A percentile compares a stretch with the other conserved stretches of the same genome.
phyloP scores from a whole-genome alignment of 92 coral and sea anemone genomes.

The Hydrozoanthus gracilis region DNA sequence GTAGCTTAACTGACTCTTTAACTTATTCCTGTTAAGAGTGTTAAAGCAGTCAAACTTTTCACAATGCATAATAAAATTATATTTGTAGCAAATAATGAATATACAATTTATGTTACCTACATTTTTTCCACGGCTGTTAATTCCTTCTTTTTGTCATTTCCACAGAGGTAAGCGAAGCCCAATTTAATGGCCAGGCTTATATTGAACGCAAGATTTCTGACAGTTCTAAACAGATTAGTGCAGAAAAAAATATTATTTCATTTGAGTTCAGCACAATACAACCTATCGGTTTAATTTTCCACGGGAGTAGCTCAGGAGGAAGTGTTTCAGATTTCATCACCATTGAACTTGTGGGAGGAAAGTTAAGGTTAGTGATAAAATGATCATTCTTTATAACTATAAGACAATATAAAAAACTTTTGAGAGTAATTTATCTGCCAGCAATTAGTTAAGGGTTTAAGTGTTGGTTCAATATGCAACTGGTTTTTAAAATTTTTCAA shows the following conservation, averaged over 20 bases:
- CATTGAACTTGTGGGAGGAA: slow-evolving; percentile 81
- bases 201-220: slow-evolving; percentile 51
- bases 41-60: too few relatives aligned
- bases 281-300: slow-evolving; percentile 78
- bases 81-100: too few relatives aligned
- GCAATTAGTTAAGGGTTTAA: too few relatives aligned
- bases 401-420: too few relatives aligned
- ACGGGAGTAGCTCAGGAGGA: slow-evolving; percentile 75
- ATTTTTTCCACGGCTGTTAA: background rate
- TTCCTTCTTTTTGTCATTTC: background rate
- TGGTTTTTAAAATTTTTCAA: too few relatives aligned
- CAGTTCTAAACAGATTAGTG: slow-evolving; percentile 23
- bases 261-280: slow-evolving; percentile 70
- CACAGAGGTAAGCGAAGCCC: slow-evolving; percentile 56
- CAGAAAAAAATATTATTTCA: slow-evolving; percentile 29
- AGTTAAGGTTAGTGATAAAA: slow-evolving; percentile 61
- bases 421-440: too few relatives aligned
- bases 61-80: too few relatives aligned
- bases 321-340: slow-evolving; percentile 70
- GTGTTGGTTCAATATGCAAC: too few relatives aligned
- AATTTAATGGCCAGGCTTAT: slow-evolving; percentile 64
- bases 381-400: too few relatives aligned
- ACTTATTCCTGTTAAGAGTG: too few relatives aligned
- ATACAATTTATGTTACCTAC: too few relatives aligned
- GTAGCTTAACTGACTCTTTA: too few relatives aligned